Base-by-base conservation (phyloP, 2,888 invertebrate species). In the Dorcus hopei region DNA sequence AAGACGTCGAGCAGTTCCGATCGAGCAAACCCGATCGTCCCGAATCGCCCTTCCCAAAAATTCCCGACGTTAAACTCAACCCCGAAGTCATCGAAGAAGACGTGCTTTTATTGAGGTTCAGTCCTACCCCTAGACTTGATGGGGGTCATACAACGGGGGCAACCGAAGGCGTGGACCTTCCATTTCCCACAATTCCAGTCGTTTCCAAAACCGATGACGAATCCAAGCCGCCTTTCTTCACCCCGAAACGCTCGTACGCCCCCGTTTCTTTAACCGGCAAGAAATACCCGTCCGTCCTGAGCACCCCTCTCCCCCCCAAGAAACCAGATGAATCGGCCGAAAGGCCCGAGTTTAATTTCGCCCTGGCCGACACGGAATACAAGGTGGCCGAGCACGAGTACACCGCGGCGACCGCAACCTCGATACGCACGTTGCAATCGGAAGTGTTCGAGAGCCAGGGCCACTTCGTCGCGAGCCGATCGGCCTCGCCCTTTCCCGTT, bases 401-500 rank as follows among this genome's bases (percentile, higher is more conserved):
- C 57, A 62, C 65, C 1, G 60, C 63, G 9, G 42, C 67, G 4
- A 65, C 69, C 2, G 50, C 69, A 4, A 50, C 65, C 5, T 62
- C 69, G 23, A 42, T 72, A 9, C 65, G 73, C 38, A 73, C 72
- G 1, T 49, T 78, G 7, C 77, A 77, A 61, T 75, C 76, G 1
- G 75, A 77, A 66, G 68, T 75, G 5, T 78, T 78, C 58, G 76
- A 77, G 66, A 76, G 76, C 57, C 72, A 76, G 58, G 78, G 78
- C 0, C 78, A 78, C 62, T 78, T 74, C 58, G 75, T 74, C 58
- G 77, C 77, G 1, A 69, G 70, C 40, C 64, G 75, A 52, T 70
- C 74, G 0, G 70, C 65, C 56, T 76, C 77, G 0, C 77, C 77
- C 2, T 70, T 68, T 59, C 64, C 70, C 1, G 68, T 77, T 38